phyloP scores from a whole-genome alignment of 2,888 invertebrate species.

The Xylota sylvarum region DNA sequence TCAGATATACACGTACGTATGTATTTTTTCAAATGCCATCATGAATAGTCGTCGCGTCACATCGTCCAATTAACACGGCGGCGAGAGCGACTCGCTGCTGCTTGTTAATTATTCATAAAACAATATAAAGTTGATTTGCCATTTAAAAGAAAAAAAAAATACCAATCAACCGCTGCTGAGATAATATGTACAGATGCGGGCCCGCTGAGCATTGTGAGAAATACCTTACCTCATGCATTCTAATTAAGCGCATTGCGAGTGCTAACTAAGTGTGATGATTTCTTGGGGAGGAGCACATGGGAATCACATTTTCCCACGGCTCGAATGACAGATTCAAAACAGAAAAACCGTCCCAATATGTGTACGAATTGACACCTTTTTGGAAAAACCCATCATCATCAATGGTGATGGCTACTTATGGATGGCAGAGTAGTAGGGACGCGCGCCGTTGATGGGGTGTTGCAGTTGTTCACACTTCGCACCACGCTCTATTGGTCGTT shows the following conservation, averaged over 20 bases:
- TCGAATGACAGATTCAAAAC: slow-evolving; percentile 22
- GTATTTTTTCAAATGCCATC: slow-evolving; percentile 18
- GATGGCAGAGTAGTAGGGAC: slow-evolving; percentile 13
- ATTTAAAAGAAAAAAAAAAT: slow-evolving; percentile 28
- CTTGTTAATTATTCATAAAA: slow-evolving; percentile 43
- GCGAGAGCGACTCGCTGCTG: slow-evolving; percentile 10
- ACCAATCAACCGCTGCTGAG: slow-evolving; percentile 16
- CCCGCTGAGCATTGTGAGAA: slow-evolving; percentile 32
- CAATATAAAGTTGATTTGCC: slow-evolving; percentile 61
- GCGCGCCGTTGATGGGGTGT: slow-evolving; percentile 52
- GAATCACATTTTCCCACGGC: slow-evolving; percentile 62
- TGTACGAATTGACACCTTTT: slow-evolving; percentile 41
- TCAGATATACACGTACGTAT: slow-evolving; percentile 22
- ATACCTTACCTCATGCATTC: slow-evolving; percentile 53
- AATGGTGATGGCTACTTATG: slow-evolving; percentile 5
- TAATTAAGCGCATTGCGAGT: slow-evolving; percentile 50
- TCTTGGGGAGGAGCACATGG: slow-evolving; percentile 34
- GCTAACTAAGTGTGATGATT: slow-evolving; percentile 60
- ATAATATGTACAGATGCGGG: neutral
- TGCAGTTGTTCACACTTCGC: slow-evolving; percentile 38
- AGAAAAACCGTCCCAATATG: neutral
- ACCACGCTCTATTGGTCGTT: slow-evolving; percentile 40
- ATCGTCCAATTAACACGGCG: slow-evolving; percentile 61
- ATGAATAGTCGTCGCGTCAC: slow-evolving; percentile 32
- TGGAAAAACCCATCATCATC: slow-evolving; percentile 49